phyloP scores from a whole-genome alignment of 2,113 vertebrate species.

The Hassar affinis region DNA sequence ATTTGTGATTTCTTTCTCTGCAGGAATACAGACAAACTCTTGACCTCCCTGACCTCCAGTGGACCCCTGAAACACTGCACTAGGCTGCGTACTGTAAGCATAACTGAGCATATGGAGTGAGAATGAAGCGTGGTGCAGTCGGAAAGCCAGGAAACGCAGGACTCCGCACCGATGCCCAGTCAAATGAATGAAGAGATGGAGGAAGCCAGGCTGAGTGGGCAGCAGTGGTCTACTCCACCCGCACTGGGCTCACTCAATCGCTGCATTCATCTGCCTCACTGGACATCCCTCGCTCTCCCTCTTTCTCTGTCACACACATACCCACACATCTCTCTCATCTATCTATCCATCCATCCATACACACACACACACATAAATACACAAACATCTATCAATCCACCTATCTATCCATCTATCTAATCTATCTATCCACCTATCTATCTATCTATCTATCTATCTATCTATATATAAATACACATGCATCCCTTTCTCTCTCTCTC shows the following conservation, averaged over 20 bases:
- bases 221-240: conserved; percentile 12
- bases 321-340: too few species aligned
- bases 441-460: too few species aligned
- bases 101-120: neutral
- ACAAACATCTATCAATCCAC: too few species aligned
- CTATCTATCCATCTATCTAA: too few species aligned
- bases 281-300: too few species aligned
- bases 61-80: neutral
- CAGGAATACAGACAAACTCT: neutral
- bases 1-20: neutral
- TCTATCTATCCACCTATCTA: too few species aligned
- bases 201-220: conserved; percentile 1
- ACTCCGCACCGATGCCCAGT: neutral
- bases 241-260: neutral
- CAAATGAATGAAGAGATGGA: conserved; percentile 27
- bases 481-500: too few species aligned
- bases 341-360: too few species aligned
- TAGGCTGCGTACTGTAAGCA: neutral
- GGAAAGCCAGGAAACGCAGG: neutral
- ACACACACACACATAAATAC: too few species aligned
- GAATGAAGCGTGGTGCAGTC: neutral
- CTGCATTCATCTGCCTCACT: neutral
- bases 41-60: neutral
- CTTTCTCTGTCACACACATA: neutral
- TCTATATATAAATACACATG: too few species aligned